Evolutionary conservation across 2,888 invertebrate species (phyloP), one percentile per base, ranked within the genome.

Genomic region (Ophion ellenae): DNA sequence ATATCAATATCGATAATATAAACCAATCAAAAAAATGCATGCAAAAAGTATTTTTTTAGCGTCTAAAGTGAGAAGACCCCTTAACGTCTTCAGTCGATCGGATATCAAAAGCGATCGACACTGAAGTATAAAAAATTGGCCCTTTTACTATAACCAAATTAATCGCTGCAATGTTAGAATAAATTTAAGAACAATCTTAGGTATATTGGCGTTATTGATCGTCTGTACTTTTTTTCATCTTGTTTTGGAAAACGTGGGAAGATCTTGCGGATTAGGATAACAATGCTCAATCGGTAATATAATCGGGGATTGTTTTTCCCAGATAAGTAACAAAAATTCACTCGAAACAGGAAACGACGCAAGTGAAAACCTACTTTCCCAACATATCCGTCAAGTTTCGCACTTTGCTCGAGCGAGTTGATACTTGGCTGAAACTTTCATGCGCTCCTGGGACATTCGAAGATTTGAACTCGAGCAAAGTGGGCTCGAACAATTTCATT

Each of bases 391-490:
- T 74, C 74, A 45, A 81, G 81, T 81, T 81, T 66, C 28, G 20
- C 53, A 64, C 79, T 80, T 73, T 71, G 67, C 67, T 61, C 73
- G 74, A 67, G 74, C 45, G 64, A 59, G 74, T 67, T 57, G 28
- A 61, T 80, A 66, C 71, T 73, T 66, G 17, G 40, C 53, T 32
- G n/a, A 45, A 81, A 81, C 66, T 81, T 81, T 67, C 57, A 9
- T 61, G 74, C 24, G 64, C 80, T 57, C 57, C 47, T n/a, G 73
- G 81, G 74, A 74, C 81, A 67, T 81, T 81, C 47, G 74, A 74
- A 81, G 45, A 40, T 57, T 73, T 24, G 53, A 64, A 57, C 63
- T 63, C 63, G 69, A 24, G 36, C 57, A 7, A 66, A 64, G 32
- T 47, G 57, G 59, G 11, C 67, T 36, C 24, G 57, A 81, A 74